Evolutionary conservation across 2,888 invertebrate species (phyloP), one percentile per base, ranked within the genome.

Genomic region (Drosophila testacea): DNA sequence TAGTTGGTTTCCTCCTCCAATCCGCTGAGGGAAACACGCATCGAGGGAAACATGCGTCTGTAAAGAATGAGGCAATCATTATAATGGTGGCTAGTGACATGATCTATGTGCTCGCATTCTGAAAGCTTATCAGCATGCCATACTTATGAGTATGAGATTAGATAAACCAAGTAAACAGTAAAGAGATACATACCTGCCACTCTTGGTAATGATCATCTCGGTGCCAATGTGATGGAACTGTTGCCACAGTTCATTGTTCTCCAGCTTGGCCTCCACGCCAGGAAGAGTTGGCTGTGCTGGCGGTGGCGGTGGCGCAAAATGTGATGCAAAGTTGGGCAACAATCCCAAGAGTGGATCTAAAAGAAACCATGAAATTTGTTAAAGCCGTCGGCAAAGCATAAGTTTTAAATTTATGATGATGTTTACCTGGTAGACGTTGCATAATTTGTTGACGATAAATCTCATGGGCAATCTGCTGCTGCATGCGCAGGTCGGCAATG

Each of bases 41-140:
- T 93, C 0, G 96, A 95, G 0, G 98, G 98, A 91, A 98, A 98
- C 97, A 98, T 98, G 41, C 98, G 96, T 88, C 98, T 98, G 39
- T 9, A 64, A 44, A 41, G 22, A 50, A 94, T 47, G 62, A 69
- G 38, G 59, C 27, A 75, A 69, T 46, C 28, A 47, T 46, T 27
- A 47, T 32, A 64, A 74, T 63, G 69, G 44, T 36, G 47, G 30
- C 69, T 75, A 77, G 34, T 69, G 52, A 72, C 56, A 66, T 64
- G 36, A 38, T 61, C 16, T 28, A 30, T 42, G 51, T 67, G 71
- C 63, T 64, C 64, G 61, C 67, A 48, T 50, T 65, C 46, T 27
- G 30, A 0, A 5, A 4, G 56, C 87, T 84, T 81, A 87, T 87
- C 76, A 50, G 22, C 11, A 9, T 9, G 28, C n/a, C 32, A 32